A percentile compares a stretch with the other conserved stretches of the same genome.
These are phyloP conservation scores for Hippolais icterina DNA, from an alignment of 2,113 vertebrate genomes.

Conservation along the genomic window DNA sequence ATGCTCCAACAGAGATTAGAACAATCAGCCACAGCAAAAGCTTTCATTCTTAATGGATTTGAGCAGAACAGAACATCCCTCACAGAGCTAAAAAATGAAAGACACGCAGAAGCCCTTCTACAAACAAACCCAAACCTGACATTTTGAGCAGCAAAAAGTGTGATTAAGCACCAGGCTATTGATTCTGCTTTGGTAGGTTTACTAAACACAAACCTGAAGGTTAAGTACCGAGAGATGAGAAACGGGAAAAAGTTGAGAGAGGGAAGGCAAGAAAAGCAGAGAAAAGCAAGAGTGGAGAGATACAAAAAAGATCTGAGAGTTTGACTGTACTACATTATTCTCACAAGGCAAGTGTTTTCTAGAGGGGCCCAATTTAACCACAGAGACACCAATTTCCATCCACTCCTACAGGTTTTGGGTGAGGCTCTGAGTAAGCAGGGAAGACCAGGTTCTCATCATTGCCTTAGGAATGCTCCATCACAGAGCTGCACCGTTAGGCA, in stretches of 20 bases:
- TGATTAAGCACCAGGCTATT: conserved; percentile 46
- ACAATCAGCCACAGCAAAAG: neutral
- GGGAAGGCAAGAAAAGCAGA: neutral
- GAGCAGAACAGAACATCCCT: neutral
- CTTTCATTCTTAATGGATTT: conserved; percentile 16
- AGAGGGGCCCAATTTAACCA: neutral
- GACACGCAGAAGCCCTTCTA: conserved; percentile 28
- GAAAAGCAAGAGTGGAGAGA: neutral
- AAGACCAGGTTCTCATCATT: neutral
- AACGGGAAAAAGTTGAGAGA: neutral
- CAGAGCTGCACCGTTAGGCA: neutral
- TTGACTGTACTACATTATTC: neutral
- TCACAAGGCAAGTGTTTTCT: neutral
- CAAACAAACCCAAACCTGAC: conserved; percentile 61
- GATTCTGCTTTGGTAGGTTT: conserved; percentile 47
- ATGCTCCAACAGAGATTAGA: neutral
- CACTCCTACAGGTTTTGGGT: neutral
- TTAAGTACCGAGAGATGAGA: conserved; percentile 29
- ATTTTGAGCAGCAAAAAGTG: conserved; percentile 51
- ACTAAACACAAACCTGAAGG: conserved; percentile 52
- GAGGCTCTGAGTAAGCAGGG: neutral
- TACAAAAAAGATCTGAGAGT: neutral
- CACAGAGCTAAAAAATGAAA: conserved; percentile 17
- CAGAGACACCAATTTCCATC: neutral
- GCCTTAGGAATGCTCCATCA: neutral